A percentile compares a stretch with the other conserved stretches of the same genome.
Evolutionary conservation across 2,113 vertebrate genomes (phyloP).

Genomic region (Tichodroma muraria): DNA sequence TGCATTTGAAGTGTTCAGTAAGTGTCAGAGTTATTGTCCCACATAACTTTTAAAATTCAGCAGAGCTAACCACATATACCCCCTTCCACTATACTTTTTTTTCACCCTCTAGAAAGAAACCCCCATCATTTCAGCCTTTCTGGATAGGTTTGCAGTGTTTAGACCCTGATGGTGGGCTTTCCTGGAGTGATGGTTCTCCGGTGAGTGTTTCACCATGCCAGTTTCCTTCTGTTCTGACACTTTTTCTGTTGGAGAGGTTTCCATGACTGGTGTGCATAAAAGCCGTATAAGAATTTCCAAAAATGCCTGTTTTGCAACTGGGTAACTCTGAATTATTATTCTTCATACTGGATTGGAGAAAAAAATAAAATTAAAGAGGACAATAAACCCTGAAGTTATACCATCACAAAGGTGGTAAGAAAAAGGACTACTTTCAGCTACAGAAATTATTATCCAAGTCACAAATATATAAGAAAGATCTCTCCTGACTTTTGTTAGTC

Average conservation of each 20-base stretch:
- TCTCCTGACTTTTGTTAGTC: not conserved
- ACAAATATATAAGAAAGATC: not conserved
- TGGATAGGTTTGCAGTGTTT: conserved; percentile 82
- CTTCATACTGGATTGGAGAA: not conserved
- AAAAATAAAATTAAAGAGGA: not conserved
- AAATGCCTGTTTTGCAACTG: not conserved
- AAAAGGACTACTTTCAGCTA: not conserved
- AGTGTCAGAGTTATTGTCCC: not conserved
- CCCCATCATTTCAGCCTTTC: conserved; percentile 32
- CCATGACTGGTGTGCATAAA: not conserved
- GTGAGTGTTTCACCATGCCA: conserved; percentile 64
- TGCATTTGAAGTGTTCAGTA: not conserved
- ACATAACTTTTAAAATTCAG: not conserved
- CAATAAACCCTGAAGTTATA: not conserved
- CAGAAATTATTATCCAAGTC: not conserved
- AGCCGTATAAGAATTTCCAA: not conserved
- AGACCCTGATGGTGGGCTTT: conserved; percentile 73
- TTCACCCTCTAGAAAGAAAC: not conserved
- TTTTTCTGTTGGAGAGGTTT: not conserved
- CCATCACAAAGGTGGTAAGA: not conserved
- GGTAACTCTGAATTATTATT: not conserved
- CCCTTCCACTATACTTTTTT: not conserved
- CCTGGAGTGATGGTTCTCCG: conserved; percentile 81
- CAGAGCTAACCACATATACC: not conserved
- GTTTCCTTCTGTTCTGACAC: not conserved